Conservation (phyloP, 2,888 invertebrate species). For the Pheosia tremula region DNA sequence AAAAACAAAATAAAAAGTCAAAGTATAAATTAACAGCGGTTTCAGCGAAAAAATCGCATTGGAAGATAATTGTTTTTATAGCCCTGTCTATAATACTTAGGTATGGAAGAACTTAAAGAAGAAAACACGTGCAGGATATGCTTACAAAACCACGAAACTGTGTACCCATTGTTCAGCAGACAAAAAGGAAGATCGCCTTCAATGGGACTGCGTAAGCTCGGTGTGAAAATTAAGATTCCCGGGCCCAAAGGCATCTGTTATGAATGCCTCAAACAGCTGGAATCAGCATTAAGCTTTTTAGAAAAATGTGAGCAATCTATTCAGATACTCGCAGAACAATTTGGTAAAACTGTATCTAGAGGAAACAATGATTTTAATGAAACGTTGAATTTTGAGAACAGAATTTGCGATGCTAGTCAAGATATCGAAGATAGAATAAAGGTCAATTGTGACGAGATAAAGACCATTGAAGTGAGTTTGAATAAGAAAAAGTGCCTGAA, state of each 20-base stretch:
- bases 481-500: neutral
- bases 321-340: conserved; percentile 32
- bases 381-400: conserved; percentile 9
- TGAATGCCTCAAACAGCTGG: conserved; percentile 56
- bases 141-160: conserved; percentile 46
- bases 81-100: conserved; percentile 2
- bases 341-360: neutral
- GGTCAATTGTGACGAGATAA: neutral
- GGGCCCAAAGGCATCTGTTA: conserved; percentile 58
- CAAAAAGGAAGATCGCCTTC: conserved; percentile 46
- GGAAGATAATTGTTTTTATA: no score
- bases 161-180: conserved; percentile 52
- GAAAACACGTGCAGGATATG: conserved; percentile 59
- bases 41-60: no score
- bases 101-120: conserved; percentile 39
- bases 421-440: conserved; percentile 15
- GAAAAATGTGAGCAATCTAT: conserved; percentile 58
- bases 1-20: no score
- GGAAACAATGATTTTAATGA: neutral
- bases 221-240: conserved; percentile 45
- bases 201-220: conserved; percentile 53
- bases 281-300: conserved; percentile 54
- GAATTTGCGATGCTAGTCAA: conserved; percentile 9
- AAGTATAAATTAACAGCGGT: no score
- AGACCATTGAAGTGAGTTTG: neutral